These are phyloP conservation scores for Aethes cnicana DNA, from an alignment of 2,888 invertebrate species.

Conservation along the genomic window DNA sequence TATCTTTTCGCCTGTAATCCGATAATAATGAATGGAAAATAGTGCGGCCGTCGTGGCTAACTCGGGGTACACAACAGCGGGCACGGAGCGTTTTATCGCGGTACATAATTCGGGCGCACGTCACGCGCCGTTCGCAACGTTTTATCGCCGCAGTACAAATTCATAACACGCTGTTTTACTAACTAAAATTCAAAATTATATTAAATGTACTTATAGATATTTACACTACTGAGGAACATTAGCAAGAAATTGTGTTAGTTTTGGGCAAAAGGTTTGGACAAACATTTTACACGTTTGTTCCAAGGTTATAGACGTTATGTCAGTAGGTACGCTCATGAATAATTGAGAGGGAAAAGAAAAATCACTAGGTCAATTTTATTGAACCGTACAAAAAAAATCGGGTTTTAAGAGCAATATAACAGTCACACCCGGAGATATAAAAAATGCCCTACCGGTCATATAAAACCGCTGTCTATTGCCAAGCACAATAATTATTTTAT, in stretches of 20 bases:
- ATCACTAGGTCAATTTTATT: no score
- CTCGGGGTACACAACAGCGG: constrained; percentile 60
- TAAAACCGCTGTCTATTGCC: background rate
- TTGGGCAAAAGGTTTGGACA: no score
- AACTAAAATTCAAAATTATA: background rate
- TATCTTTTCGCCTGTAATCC: constrained; percentile 55
- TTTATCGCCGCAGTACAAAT: constrained; percentile 54
- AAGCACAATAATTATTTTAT: constrained; percentile 8
- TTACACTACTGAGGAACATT: no score
- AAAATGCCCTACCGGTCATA: background rate
- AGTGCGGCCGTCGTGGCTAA: constrained; percentile 57
- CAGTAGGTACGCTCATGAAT: no score
- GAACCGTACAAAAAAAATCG: no score
- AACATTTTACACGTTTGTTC: no score
- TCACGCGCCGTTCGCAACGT: constrained; percentile 61
- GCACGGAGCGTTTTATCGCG: constrained; percentile 66
- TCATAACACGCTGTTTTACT: constrained; percentile 9
- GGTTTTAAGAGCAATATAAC: constrained; percentile 5
- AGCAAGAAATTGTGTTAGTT: no score
- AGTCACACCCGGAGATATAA: background rate
- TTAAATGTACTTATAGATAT: no score
- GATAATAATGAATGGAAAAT: constrained; percentile 74
- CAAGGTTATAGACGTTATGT: no score
- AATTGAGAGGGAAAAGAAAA: no score
- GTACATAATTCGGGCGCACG: constrained; percentile 65